Percentiles rank a stretch among this genome's conserved stretches.
These are phyloP conservation scores for Neoarius graeffei DNA, from an alignment of 2,113 vertebrate species.

Conservation along the genomic window DNA sequence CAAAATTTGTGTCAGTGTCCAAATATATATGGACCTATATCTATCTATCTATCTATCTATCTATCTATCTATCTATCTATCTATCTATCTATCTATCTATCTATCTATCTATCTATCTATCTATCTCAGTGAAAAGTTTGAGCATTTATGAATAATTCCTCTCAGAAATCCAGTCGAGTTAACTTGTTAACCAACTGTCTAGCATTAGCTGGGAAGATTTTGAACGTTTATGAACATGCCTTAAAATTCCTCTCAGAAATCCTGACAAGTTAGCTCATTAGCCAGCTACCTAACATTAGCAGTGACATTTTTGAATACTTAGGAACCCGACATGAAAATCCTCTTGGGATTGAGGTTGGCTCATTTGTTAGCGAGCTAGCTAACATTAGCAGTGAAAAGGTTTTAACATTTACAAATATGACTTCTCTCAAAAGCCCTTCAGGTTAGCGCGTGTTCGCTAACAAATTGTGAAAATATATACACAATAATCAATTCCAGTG, in stretches of 20 bases:
- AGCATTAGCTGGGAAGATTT: not conserved
- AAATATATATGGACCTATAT: no score
- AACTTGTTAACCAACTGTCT: not conserved
- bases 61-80: not conserved
- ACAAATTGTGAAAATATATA: not conserved
- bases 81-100: no score
- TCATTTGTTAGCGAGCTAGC: not conserved
- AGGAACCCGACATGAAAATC: not conserved
- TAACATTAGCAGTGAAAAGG: not conserved
- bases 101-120: no score
- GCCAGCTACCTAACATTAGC: not conserved
- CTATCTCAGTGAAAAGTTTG: no score
- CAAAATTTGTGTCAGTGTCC: no score
- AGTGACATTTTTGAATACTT: not conserved
- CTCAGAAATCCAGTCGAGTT: not conserved
- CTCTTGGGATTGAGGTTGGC: not conserved
- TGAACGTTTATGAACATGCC: not conserved
- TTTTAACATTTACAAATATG: not conserved
- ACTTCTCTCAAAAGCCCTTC: not conserved
- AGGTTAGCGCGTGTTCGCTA: not conserved
- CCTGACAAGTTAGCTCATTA: not conserved
- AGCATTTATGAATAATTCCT: not conserved
- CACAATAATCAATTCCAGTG: not conserved
- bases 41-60: no score
- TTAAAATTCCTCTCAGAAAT: not conserved